These are phyloP conservation scores for Microtus pennsylvanicus DNA, from an alignment of 2,113 vertebrate species.

Conservation along the genomic window DNA sequence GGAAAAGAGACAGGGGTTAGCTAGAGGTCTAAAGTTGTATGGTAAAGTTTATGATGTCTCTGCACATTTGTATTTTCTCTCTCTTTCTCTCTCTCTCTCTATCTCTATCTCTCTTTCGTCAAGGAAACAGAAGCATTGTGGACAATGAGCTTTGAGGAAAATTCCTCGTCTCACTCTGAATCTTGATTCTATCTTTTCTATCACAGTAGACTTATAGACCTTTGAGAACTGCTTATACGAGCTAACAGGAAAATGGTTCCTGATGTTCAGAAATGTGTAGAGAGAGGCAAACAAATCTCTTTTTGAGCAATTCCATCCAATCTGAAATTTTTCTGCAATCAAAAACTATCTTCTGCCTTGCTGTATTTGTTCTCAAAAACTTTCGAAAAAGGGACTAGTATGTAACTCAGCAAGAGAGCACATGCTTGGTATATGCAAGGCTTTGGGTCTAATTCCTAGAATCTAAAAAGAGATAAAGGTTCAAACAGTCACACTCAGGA, in stretches of 20 bases:
- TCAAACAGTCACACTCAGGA: background rate
- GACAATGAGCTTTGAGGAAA: conserved; percentile 18
- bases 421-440: background rate
- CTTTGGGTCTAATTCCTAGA: background rate
- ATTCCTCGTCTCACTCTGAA: background rate
- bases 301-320: conserved; percentile 20
- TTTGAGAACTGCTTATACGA: conserved; percentile 40
- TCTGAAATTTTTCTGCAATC: conserved; percentile 36
- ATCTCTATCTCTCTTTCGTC: background rate
- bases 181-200: conserved; percentile 15
- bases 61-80: background rate
- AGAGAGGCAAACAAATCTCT: conserved; percentile 36
- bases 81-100: no score
- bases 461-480: background rate
- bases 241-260: conserved; percentile 43
- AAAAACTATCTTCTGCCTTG: conserved; percentile 39
- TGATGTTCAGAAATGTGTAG: conserved; percentile 28
- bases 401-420: background rate
- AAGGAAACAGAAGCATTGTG: background rate
- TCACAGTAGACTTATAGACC: conserved; percentile 36
- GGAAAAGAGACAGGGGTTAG: background rate
- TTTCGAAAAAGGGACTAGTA: background rate
- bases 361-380: conserved; percentile 30
- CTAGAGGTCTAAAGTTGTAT: background rate
- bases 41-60: background rate